Conservation (phyloP, 2,797 vertebrate genomes). For the Balearica regulorum region DNA sequence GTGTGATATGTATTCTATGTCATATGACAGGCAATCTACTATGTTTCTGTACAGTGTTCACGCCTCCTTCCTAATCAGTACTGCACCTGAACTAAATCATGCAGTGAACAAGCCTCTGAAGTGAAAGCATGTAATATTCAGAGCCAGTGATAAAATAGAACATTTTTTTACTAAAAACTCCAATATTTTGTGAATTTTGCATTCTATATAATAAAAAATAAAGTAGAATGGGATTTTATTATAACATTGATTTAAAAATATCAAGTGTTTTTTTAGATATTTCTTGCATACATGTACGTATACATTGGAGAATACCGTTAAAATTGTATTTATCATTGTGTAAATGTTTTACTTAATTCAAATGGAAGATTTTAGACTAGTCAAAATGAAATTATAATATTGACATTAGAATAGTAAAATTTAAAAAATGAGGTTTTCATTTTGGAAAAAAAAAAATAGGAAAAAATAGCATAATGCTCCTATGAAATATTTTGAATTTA, state of each 20-base stretch:
- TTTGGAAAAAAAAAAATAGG: not conserved
- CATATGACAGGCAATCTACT: not conserved
- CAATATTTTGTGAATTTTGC: not conserved
- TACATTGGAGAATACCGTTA: not conserved
- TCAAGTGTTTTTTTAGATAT: not conserved
- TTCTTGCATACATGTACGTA: not conserved
- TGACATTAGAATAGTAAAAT: not conserved
- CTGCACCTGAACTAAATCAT: not conserved
- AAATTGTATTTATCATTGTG: not conserved
- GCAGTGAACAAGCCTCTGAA: not conserved
- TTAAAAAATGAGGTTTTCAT: not conserved
- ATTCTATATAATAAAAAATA: not conserved
- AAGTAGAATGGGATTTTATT: not conserved
- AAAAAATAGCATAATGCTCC: not conserved
- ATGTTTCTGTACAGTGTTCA: not conserved
- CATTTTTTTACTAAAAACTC: not conserved
- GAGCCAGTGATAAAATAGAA: not conserved
- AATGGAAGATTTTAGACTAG: not conserved
- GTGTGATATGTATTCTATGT: not conserved
- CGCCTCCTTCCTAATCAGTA: not conserved
- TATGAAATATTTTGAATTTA: not conserved
- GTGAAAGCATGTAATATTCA: not conserved
- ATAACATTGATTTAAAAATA: not conserved
- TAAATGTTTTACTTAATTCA: not conserved
- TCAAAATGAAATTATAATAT: not conserved